Evolutionary conservation across 64 coral and sea anemone species (phyloP), one percentile per base, ranked within the genome.

Genomic region (Cladopsammia gracilis): DNA sequence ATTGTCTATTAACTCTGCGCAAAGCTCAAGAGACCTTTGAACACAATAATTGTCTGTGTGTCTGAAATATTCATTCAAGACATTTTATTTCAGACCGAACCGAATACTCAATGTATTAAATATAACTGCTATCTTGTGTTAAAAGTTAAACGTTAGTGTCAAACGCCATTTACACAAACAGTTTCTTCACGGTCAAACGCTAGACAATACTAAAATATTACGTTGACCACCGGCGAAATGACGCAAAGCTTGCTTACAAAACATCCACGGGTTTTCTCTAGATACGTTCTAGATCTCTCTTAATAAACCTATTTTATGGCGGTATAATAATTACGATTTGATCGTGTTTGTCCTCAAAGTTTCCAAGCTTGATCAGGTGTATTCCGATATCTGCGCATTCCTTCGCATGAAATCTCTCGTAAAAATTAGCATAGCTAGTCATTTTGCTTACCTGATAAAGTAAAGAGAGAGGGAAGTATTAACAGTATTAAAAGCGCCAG

Each of bases 391-490:
- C 23, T 78, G 0, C 60, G 77, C 51, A 60, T 80, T 59, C 77
- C 56, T 58, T 61, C 12, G 16, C 77, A 80, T 61, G n/a, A 78
- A 25, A 56, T 2, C 52, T 78, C 12, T 20, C 16, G 5, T 73
- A 2, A 23, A 49, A 79, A 59, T 79, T 79, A 50, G 34, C 77
- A 79, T 79, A 79, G 15, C 2, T 26, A 6, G 53, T 25, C 15
- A 5, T 56, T 62, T 58, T 9, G 24, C 60, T 84, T 45, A 84
- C 80, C 60, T 84, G 80, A 49, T 5, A n/a, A 67, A 10, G 58
- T 49, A 18, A 48, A 49, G 8, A 20, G 26, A 8, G 26, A 23
- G 2, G n/a, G 62, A 9, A 84, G 60, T 46, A 84, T 7, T 14
- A 24, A 12, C 49, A 67, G 19, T 46, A 84, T 7, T 14, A 24